Percentiles rank a stretch among this genome's conserved stretches.
Evolutionary conservation across 2,797 vertebrate genomes (phyloP).

Genomic region (Macropus fuliginosus): DNA sequence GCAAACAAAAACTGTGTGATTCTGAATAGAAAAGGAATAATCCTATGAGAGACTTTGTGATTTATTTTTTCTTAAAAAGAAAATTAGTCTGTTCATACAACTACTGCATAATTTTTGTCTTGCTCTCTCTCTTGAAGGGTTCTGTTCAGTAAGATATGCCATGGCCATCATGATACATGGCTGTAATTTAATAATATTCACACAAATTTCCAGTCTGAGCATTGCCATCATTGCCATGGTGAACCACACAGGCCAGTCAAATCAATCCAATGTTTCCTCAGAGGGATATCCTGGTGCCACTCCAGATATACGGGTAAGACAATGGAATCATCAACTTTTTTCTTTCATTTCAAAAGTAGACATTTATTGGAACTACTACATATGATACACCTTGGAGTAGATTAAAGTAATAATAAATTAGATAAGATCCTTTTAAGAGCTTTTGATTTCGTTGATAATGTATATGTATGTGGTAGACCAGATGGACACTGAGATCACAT

Average conservation of each 20-base stretch:
- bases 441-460: neutral
- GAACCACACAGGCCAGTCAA: conserved; percentile 79
- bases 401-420: neutral
- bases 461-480: neutral
- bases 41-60: neutral
- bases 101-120: neutral
- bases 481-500: neutral
- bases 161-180: conserved; percentile 88
- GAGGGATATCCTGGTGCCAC: conserved; percentile 66
- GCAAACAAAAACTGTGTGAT: neutral
- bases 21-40: neutral
- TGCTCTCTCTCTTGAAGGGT: neutral
- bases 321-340: neutral
- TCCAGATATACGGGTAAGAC: conserved; percentile 82
- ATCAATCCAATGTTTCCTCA: conserved; percentile 68
- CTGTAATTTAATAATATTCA: conserved; percentile 86
- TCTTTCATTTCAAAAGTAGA: neutral
- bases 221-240: conserved; percentile 90
- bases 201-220: conserved; percentile 89
- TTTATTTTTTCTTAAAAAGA: neutral
- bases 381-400: neutral
- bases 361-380: neutral
- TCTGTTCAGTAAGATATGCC: conserved; percentile 86
- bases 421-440: neutral
- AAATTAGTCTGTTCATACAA: neutral